phyloP scores from a whole-genome alignment of 2,888 invertebrate species.

The Scrobipalpa atriplicella region DNA sequence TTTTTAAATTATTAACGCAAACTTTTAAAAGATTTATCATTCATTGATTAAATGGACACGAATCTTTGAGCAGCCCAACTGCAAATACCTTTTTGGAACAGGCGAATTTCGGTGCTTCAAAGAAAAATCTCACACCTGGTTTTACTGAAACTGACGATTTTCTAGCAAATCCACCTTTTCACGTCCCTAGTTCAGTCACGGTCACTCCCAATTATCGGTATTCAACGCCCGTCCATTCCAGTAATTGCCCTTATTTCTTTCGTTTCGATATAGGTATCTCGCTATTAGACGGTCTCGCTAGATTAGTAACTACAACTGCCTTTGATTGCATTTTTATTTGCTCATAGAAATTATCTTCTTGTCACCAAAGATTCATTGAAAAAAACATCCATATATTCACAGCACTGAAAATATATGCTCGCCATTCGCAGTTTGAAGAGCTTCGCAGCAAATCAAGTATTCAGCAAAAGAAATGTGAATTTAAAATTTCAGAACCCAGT shows the following conservation, averaged over 20 bases:
- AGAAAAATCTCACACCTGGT: neutral
- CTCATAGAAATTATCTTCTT: neutral
- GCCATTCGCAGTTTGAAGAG: neutral
- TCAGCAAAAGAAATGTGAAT: slow-evolving; percentile 4
- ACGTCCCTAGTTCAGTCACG: neutral
- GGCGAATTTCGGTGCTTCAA: too few relatives aligned
- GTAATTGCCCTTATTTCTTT: slow-evolving; percentile 65
- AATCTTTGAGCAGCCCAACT: too few relatives aligned
- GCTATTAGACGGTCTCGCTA: slow-evolving; percentile 25
- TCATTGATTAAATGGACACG: too few relatives aligned
- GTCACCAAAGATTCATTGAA: neutral
- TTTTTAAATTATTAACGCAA: too few relatives aligned
- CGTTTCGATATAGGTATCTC: slow-evolving; percentile 31
- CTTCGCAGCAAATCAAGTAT: neutral
- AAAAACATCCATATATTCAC: neutral
- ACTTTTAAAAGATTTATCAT: too few relatives aligned
- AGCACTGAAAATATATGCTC: neutral
- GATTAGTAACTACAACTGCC: slow-evolving; percentile 14
- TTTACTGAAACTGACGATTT: neutral
- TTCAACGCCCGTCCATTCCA: slow-evolving; percentile 54
- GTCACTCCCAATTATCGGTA: slow-evolving; percentile 56
- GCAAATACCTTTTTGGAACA: too few relatives aligned
- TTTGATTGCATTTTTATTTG: slow-evolving; percentile 14
- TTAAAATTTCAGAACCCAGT: slow-evolving; percentile 8
- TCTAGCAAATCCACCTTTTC: neutral